These are phyloP conservation scores for Agrotis segetum DNA, from an alignment of 2,888 invertebrate genomes.

Conservation along the genomic window DNA sequence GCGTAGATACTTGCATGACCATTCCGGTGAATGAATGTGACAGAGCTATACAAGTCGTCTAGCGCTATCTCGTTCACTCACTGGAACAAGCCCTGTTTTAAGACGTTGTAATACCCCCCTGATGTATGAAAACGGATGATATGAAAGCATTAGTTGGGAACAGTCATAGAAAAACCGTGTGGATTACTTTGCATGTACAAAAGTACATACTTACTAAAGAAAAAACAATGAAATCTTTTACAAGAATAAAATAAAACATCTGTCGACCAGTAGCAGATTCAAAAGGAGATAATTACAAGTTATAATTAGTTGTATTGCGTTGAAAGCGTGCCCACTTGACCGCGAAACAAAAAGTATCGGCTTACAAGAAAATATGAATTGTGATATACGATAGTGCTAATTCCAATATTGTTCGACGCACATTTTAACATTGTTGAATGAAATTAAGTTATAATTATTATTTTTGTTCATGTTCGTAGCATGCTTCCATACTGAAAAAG, in stretches of 20 bases:
- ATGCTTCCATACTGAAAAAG: constrained; percentile 50
- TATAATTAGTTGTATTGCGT: constrained; percentile 75
- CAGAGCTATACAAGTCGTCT: too few relatives aligned
- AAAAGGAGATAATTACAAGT: constrained; percentile 76
- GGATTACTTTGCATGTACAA: too few relatives aligned
- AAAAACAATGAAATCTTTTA: background rate
- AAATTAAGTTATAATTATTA: constrained; percentile 53
- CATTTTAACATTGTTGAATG: constrained; percentile 54
- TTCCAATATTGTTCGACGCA: constrained; percentile 40
- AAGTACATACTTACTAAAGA: background rate
- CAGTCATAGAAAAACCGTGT: too few relatives aligned
- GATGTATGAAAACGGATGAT: too few relatives aligned
- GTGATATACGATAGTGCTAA: constrained; percentile 78
- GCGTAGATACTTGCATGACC: too few relatives aligned
- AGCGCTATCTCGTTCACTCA: too few relatives aligned
- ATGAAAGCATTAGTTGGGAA: too few relatives aligned
- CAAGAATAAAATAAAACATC: constrained; percentile 66
- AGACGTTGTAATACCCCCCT: too few relatives aligned
- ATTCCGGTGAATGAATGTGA: too few relatives aligned
- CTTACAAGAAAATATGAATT: constrained; percentile 81
- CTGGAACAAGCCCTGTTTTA: too few relatives aligned
- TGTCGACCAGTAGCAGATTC: constrained; percentile 72
- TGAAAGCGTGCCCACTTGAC: constrained; percentile 81
- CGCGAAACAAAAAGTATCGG: constrained; percentile 78
- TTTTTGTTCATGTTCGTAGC: constrained; percentile 58